phyloP scores from a whole-genome alignment of 2,797 vertebrate genomes.

The Spinus olivaceus region DNA sequence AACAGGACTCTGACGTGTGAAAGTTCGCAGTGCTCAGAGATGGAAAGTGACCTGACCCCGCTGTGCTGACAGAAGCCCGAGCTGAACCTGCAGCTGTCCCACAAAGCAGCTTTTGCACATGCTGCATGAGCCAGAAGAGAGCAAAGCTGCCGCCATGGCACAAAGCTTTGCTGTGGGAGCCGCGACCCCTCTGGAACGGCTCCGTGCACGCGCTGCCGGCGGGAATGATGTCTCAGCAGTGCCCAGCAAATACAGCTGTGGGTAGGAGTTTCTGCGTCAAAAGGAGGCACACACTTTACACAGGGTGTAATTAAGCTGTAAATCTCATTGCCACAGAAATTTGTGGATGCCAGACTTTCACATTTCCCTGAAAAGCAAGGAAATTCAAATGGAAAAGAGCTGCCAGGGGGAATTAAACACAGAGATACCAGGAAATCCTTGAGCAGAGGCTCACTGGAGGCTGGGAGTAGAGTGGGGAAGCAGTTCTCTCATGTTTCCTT shows the following conservation, averaged over 20 bases:
- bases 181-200: neutral
- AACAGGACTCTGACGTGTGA: neutral
- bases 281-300: neutral
- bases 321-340: neutral
- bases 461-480: neutral
- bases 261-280: neutral
- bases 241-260: neutral
- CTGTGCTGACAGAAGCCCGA: neutral
- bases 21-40: neutral
- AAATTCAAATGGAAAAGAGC: neutral
- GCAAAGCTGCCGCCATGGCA: neutral
- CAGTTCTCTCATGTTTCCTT: neutral
- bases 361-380: neutral
- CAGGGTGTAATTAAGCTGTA: neutral
- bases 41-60: neutral
- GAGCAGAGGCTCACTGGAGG: neutral
- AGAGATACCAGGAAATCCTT: neutral
- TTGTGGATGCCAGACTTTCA: neutral
- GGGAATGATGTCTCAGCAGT: neutral
- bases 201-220: accelerated
- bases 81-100: neutral
- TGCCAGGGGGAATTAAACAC: neutral
- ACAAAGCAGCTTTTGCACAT: neutral
- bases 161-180: neutral
- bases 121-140: neutral